These are phyloP conservation scores for Orchesellides sinensis DNA, from an alignment of 2,888 invertebrate species.

Conservation along the genomic window DNA sequence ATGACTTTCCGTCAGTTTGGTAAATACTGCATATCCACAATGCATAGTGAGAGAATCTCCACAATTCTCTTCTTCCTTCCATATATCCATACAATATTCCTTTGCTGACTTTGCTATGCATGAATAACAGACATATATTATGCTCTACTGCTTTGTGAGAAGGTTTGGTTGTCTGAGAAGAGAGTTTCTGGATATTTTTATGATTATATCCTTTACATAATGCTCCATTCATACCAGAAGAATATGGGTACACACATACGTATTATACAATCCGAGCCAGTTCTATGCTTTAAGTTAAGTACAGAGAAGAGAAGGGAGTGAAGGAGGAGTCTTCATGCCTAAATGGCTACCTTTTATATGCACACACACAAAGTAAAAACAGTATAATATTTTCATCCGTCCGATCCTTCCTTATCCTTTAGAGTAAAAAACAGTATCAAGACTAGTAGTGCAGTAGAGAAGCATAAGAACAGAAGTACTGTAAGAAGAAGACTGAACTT, in stretches of 20 bases:
- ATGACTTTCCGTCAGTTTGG: conserved; percentile 47
- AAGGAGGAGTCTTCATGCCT: conserved; percentile 50
- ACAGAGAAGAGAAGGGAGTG: neutral
- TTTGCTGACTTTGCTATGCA: too few species aligned
- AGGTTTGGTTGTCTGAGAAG: too few species aligned
- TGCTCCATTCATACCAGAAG: neutral
- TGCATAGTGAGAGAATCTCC: neutral
- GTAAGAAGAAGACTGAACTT: conserved; percentile 1
- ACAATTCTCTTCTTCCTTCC: neutral
- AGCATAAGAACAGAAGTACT: neutral
- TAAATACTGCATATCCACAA: neutral
- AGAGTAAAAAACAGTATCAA: neutral
- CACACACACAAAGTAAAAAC: neutral
- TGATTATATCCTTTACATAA: neutral
- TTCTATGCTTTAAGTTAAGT: neutral
- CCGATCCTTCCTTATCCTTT: too few species aligned
- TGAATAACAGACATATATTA: too few species aligned
- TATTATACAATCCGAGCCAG: neutral
- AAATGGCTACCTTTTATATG: conserved; percentile 40
- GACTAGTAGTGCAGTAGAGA: neutral
- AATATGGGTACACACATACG: neutral
- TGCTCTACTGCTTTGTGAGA: too few species aligned
- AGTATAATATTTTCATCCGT: neutral
- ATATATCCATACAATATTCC: too few species aligned
- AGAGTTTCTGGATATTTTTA: conserved; percentile 18